Percentiles rank a stretch among this genome's conserved stretches.
Conservation (phyloP, 2,888 invertebrate species). For the Cheilosia variabilis region DNA sequence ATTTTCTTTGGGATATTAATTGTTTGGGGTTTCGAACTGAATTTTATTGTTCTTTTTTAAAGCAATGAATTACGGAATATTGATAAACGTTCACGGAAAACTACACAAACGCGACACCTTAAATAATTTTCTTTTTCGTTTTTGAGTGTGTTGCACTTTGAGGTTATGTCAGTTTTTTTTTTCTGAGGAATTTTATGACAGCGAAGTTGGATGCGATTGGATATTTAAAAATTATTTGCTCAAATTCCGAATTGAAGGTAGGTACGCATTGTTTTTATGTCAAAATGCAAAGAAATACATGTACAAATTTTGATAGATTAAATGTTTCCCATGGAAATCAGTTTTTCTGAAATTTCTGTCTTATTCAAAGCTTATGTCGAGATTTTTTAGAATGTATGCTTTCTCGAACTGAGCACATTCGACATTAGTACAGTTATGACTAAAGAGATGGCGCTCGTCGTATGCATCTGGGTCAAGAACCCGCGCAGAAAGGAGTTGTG, state of each 20-base stretch:
- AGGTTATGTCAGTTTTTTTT: constrained; percentile 73
- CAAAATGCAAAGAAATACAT: background rate
- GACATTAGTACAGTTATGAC: background rate
- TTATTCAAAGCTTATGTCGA: background rate
- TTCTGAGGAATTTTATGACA: constrained; percentile 56
- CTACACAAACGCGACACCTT: constrained; percentile 74
- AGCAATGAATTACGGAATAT: constrained; percentile 53
- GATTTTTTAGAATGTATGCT: background rate
- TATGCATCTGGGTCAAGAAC: background rate
- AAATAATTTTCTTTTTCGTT: constrained; percentile 62
- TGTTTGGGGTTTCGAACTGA: constrained; percentile 44
- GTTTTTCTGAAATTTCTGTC: background rate
- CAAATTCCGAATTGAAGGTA: constrained; percentile 34
- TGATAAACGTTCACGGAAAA: constrained; percentile 64
- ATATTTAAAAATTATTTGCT: constrained; percentile 21
- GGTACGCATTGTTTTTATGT: background rate
- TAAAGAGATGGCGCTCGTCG: background rate
- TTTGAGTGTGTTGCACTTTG: constrained; percentile 72
- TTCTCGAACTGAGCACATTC: constrained; percentile 4
- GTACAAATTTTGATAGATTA: background rate
- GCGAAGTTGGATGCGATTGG: constrained; percentile 54
- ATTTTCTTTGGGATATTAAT: constrained; percentile 45
- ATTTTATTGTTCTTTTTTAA: constrained; percentile 39
- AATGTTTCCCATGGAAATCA: background rate
- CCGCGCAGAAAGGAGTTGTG: background rate